phyloP scores from a whole-genome alignment of 2,113 vertebrate species.

The Ammodytes marinus region DNA sequence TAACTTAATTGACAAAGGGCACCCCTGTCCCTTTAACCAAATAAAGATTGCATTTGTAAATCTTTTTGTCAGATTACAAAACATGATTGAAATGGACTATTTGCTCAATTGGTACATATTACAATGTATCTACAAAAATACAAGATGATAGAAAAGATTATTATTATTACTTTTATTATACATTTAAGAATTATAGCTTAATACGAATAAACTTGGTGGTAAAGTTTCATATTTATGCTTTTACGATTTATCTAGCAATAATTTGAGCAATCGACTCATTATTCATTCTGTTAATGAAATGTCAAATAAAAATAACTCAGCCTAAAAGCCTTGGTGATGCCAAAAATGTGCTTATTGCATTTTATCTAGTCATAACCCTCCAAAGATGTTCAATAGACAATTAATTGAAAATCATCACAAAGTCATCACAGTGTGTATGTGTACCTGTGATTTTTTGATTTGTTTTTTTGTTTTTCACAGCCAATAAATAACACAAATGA shows the following conservation, averaged over 20 bases:
- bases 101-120: neutral
- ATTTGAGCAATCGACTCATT: neutral
- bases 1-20: no score
- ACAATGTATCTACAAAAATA: neutral
- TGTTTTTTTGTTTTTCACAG: neutral
- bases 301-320: neutral
- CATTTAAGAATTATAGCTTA: neutral
- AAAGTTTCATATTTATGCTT: neutral
- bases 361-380: neutral
- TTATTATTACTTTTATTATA: no score
- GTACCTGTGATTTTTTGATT: neutral
- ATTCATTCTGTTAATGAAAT: neutral
- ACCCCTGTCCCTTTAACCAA: neutral
- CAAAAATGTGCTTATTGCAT: neutral
- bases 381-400: neutral
- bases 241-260: neutral
- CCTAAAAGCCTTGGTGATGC: neutral
- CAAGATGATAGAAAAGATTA: neutral
- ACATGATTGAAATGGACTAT: neutral
- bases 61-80: neutral
- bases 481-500: neutral
- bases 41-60: neutral
- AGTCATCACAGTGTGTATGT: neutral
- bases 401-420: no score
- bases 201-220: neutral